Percentiles rank a stretch among this genome's conserved stretches.
Conservation (phyloP, 2,888 invertebrate species). For the Nesidiocoris tenuis region DNA sequence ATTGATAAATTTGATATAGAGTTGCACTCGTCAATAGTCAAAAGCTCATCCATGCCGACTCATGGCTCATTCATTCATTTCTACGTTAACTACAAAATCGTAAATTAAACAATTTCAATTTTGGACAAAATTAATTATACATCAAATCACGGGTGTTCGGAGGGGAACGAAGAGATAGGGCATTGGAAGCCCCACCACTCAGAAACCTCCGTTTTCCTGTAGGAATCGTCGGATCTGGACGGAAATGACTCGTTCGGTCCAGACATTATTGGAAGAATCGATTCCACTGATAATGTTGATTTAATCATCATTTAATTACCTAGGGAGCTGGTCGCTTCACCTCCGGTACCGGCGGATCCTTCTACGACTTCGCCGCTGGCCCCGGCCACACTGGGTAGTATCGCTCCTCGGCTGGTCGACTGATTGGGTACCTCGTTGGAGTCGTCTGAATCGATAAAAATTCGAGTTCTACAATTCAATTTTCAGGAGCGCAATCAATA, state of each 20-base stretch:
- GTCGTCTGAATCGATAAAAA: constrained; percentile 57
- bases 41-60: too few relatives aligned
- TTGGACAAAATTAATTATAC: too few relatives aligned
- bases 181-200: constrained; percentile 10
- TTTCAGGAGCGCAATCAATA: too few relatives aligned
- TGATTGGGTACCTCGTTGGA: constrained; percentile 66
- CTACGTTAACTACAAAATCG: too few relatives aligned
- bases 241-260: not conserved
- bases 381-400: constrained; percentile 48
- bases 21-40: too few relatives aligned
- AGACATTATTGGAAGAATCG: not conserved
- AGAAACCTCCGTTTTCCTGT: constrained; percentile 27
- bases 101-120: too few relatives aligned
- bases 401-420: constrained; percentile 52
- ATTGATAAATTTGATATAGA: too few relatives aligned
- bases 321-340: constrained; percentile 47
- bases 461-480: too few relatives aligned
- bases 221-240: constrained; percentile 7
- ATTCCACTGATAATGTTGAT: too few relatives aligned
- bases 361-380: constrained; percentile 45
- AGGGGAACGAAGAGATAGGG: constrained; percentile 30
- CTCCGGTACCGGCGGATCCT: constrained; percentile 42
- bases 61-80: too few relatives aligned
- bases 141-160: too few relatives aligned
- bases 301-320: too few relatives aligned